Percentiles rank a stretch among this genome's conserved stretches.
phyloP scores from a whole-genome alignment of 2,888 invertebrate genomes.

The Plutella xylostella region DNA sequence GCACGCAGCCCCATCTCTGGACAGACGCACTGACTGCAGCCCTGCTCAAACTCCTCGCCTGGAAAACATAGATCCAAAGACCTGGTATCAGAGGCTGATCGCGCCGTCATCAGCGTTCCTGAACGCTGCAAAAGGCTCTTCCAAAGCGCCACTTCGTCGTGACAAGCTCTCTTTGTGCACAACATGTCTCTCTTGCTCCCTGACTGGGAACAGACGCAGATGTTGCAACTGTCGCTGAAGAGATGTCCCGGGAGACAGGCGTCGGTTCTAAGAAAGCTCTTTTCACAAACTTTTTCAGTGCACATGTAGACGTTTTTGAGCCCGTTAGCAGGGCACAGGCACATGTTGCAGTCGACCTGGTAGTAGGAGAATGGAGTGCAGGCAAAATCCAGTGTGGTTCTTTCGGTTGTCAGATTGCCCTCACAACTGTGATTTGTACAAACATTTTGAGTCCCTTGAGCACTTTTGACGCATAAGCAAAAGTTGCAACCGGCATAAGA shows the following conservation, averaged over 20 bases:
- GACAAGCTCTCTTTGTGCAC: slow-evolving; percentile 43
- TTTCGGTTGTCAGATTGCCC: slow-evolving; percentile 8
- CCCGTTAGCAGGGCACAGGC: slow-evolving; percentile 46
- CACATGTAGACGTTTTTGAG: slow-evolving; percentile 53
- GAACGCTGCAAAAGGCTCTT: slow-evolving; percentile 41
- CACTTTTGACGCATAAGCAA: slow-evolving; percentile 51
- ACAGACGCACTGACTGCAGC: slow-evolving; percentile 53
- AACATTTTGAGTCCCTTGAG: slow-evolving; percentile 29
- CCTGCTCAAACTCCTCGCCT: slow-evolving; percentile 47
- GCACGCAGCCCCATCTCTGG: slow-evolving; percentile 48
- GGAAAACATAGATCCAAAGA: slow-evolving; percentile 49
- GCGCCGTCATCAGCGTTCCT: slow-evolving; percentile 29
- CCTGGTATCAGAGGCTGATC: slow-evolving; percentile 25
- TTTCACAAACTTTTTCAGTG: slow-evolving; percentile 50
- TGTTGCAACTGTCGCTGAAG: slow-evolving; percentile 53
- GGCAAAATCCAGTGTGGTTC: slow-evolving; percentile 25
- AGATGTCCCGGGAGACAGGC: slow-evolving; percentile 41
- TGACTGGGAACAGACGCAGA: slow-evolving; percentile 53
- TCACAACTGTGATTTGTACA: slow-evolving; percentile 43
- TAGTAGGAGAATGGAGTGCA: slow-evolving; percentile 52
- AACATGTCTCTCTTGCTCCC: slow-evolving; percentile 40
- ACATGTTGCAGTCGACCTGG: slow-evolving; percentile 53
- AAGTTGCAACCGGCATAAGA: slow-evolving; percentile 48
- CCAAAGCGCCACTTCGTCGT: slow-evolving; percentile 30
- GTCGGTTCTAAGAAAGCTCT: slow-evolving; percentile 36